Base-by-base conservation (phyloP, 2,888 invertebrate genomes). In the Eupithecia tripunctaria region DNA sequence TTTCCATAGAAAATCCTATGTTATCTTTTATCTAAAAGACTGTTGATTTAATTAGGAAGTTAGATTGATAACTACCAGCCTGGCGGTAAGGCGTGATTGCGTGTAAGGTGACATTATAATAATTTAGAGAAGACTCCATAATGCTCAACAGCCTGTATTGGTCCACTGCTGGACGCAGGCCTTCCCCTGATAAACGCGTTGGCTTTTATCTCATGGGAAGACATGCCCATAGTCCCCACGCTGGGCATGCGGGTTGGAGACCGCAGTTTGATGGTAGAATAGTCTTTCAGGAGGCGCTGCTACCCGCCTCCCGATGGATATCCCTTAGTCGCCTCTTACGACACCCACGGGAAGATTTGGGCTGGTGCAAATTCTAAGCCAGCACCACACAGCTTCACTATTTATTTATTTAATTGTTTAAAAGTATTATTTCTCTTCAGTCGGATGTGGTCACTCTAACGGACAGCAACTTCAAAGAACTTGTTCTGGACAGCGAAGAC, bases 391-490 rank as follows among this genome's bases (percentile, higher is more conserved):
- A 10, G 3, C 25, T 56, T 56, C 25, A 56, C 56, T 14, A 12
- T 56, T 56, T 25, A 56, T 56, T 56, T 25, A 56, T 56, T 56
- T 51, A 47, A n/a, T 5, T 5, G 14, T 1, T 32, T 21, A 12
- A 27, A 36, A 47, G 0, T 32, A 7, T 47, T 60, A 72, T 77
- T 72, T 76, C 74, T 65, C 80, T 84, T 2, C 90, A 94, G 94
- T 90, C 91, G 0, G 94, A 91, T 88, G 99, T 99, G 25, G 92
- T 99, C 80, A 98, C 98, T 85, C 93, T 99, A 77, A 99, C 99
- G 0, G 99, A 99, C 89, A 96, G 96, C 78, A 99, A 99, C 95
- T 99, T 99, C 90, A 97, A 99, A 79, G 96, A 97, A 88, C 90
- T 97, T 70, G 99, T 99, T 21, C 89, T 99, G 81, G 95, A 98